These are phyloP conservation scores for Lineus longissimus DNA, from an alignment of 1,140 invertebrate genomes.

Conservation along the genomic window DNA sequence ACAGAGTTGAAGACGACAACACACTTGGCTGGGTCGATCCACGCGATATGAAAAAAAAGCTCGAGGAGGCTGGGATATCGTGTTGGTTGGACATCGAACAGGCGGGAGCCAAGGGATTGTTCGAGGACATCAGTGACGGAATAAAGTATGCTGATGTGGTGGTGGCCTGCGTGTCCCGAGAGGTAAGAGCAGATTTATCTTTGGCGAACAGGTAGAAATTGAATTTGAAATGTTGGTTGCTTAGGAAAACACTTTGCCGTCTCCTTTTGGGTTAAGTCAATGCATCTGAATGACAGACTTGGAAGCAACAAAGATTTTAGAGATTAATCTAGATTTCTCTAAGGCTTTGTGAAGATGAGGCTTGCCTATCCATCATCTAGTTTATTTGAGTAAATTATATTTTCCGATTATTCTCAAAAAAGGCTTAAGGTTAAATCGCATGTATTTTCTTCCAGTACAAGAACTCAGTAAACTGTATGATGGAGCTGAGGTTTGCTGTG, in stretches of 20 bases:
- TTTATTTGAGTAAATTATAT: too few relatives aligned
- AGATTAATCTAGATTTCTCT: too few relatives aligned
- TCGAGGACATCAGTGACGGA: constrained; percentile 47
- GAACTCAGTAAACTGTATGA: constrained; percentile 28
- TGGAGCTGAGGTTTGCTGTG: constrained; percentile 48
- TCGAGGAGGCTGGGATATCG: constrained; percentile 39
- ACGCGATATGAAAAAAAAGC: constrained; percentile 37
- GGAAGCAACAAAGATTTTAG: too few relatives aligned
- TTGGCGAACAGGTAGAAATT: too few relatives aligned
- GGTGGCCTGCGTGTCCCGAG: constrained; percentile 50
- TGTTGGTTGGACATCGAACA: constrained; percentile 51
- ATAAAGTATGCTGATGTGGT: constrained; percentile 42
- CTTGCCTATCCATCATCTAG: too few relatives aligned
- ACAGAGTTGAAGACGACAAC: constrained; percentile 34
- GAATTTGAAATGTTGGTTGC: too few relatives aligned
- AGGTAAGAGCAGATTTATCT: too few relatives aligned
- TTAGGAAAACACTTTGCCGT: too few relatives aligned
- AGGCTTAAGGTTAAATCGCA: not conserved
- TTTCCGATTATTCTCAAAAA: too few relatives aligned
- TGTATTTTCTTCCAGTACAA: constrained; percentile 16
- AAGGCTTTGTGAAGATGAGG: too few relatives aligned
- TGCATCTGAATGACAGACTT: too few relatives aligned
- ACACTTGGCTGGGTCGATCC: constrained; percentile 45
- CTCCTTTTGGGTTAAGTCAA: too few relatives aligned
- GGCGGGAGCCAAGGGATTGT: constrained; percentile 40